Percentiles rank a stretch among this genome's conserved stretches.
Evolutionary conservation across 2,113 vertebrate genomes (phyloP).

Genomic region (Athene noctua): DNA sequence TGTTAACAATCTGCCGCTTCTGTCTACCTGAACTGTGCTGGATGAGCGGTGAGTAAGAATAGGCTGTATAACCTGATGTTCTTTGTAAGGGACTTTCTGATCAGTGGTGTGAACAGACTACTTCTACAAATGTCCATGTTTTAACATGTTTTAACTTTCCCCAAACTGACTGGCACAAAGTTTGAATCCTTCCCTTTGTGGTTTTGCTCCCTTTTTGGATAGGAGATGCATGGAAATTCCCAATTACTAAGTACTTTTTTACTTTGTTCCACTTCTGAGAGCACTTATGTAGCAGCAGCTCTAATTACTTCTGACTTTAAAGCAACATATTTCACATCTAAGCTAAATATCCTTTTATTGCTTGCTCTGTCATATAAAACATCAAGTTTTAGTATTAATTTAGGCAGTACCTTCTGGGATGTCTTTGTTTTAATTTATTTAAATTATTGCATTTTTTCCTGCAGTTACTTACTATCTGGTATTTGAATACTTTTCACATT

Average conservation of each 20-base stretch:
- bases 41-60: neutral
- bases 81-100: neutral
- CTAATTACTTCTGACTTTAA: constrained; percentile 31
- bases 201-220: neutral
- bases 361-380: neutral
- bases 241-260: neutral
- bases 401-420: neutral
- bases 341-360: constrained; percentile 11
- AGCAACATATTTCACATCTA: neutral
- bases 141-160: neutral
- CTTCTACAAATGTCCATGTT: neutral
- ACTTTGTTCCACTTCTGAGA: constrained; percentile 39
- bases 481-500: neutral
- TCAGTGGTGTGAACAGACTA: neutral
- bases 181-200: neutral
- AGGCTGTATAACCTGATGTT: neutral
- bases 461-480: neutral
- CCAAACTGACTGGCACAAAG: neutral
- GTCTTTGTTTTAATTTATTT: neutral
- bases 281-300: neutral
- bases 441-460: neutral
- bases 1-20: accelerated
- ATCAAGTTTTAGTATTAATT: neutral
- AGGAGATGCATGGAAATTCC: constrained; percentile 16
- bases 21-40: neutral